phyloP scores from a whole-genome alignment of 2,797 vertebrate species.

The Carapus acus region DNA sequence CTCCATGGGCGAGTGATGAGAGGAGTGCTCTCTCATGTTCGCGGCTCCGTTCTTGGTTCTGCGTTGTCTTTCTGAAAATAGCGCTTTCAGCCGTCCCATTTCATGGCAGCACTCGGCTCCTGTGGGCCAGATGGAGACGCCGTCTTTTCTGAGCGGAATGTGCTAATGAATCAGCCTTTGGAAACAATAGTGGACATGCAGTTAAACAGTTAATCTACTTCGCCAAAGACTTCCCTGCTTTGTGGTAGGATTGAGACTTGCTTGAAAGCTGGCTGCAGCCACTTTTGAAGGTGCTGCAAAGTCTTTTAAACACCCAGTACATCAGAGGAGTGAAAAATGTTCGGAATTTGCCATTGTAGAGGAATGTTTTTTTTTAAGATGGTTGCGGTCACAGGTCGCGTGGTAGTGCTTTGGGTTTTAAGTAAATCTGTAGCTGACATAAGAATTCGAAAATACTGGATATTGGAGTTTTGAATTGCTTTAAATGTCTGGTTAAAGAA shows the following conservation, averaged over 20 bases:
- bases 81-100: background rate
- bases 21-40: background rate
- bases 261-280: too few relatives aligned
- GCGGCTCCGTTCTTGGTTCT: slow-evolving; percentile 2
- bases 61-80: slow-evolving; percentile 4
- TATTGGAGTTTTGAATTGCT: too few relatives aligned
- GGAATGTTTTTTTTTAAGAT: too few relatives aligned
- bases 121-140: slow-evolving; percentile 16
- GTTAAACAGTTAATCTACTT: slow-evolving; percentile 3
- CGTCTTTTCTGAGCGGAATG: slow-evolving; percentile 16
- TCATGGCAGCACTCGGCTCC: slow-evolving; percentile 1
- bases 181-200: slow-evolving; percentile 13
- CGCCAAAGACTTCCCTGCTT: background rate
- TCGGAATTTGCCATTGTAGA: too few relatives aligned
- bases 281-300: too few relatives aligned
- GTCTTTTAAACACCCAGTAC: too few relatives aligned
- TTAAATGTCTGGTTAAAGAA: too few relatives aligned
- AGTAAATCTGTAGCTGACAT: too few relatives aligned
- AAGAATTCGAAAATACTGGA: too few relatives aligned
- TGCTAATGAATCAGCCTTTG: slow-evolving; percentile 16
- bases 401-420: too few relatives aligned
- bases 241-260: background rate
- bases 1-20: background rate
- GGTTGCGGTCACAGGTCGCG: too few relatives aligned
- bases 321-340: too few relatives aligned